Evolutionary conservation across 2,797 vertebrate genomes (phyloP).

Genomic region (Sparus aurata): DNA sequence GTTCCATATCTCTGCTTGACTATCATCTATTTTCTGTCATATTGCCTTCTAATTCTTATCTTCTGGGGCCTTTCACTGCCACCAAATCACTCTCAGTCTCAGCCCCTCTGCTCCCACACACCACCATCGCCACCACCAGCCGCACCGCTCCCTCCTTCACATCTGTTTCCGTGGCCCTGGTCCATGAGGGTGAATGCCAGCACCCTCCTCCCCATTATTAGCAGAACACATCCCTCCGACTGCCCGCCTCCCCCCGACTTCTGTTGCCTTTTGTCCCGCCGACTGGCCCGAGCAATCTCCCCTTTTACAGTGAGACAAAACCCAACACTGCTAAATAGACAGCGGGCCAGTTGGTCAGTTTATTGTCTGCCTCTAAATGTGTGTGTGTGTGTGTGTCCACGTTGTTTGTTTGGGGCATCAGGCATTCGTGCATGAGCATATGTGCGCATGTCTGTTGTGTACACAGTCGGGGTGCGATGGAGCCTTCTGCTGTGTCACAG

Average conservation of each 20-base stretch:
- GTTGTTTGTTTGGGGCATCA: constrained; percentile 40
- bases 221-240: constrained; percentile 61
- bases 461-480: constrained; percentile 15
- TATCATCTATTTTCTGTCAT: constrained; percentile 58
- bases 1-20: constrained; percentile 51
- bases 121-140: constrained; percentile 4
- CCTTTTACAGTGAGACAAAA: constrained; percentile 70
- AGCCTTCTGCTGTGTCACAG: constrained; percentile 53
- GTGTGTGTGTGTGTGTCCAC: constrained; percentile 46
- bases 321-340: constrained; percentile 68
- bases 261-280: constrained; percentile 77
- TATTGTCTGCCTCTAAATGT: constrained; percentile 61
- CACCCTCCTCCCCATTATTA: constrained; percentile 80
- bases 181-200: constrained; percentile 79
- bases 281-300: constrained; percentile 43
- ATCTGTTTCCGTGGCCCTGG: constrained; percentile 79
- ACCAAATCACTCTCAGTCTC: constrained; percentile 43
- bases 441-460: constrained; percentile 41
- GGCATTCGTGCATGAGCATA: constrained; percentile 48
- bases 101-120: constrained; percentile 31
- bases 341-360: constrained; percentile 73
- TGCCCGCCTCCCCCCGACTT: constrained; percentile 72
- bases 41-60: constrained; percentile 61
- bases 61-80: constrained; percentile 38
- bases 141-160: constrained; percentile 67